Evolutionary conservation across 1,140 invertebrate genomes (phyloP), one percentile per base, ranked within the genome.

Genomic region (Grapholita molesta): DNA sequence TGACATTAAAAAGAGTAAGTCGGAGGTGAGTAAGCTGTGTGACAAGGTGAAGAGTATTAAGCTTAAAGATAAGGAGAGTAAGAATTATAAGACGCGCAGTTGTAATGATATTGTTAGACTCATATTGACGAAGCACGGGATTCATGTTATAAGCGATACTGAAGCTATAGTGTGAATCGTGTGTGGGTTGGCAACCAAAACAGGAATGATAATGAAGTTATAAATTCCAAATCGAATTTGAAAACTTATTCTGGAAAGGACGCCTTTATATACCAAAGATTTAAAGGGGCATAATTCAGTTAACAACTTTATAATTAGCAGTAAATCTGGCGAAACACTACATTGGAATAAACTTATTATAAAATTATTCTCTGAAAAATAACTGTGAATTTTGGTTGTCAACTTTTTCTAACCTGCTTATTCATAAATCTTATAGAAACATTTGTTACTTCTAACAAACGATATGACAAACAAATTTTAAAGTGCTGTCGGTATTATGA

Each of bases 61-160:
- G 28, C 28, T 90, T 55, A 89, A 85, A 66, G 84, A 88, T 30
- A 82, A 70, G 8, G 80, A 87, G 23, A 74, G 72, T 42, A 82
- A 70, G 71, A 86, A 87, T 70, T 91, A 90, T 76, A 91, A 90
- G 33, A 91, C 89, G 38, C 88, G 92, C 48, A 94, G 93, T 70
- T 94, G 95, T 72, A 94, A 94, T 71, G 95, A 95, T 82, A 93
- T 94, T 32, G 94, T 95, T 7, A 94, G 95, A 74, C 93, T 95
- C 87, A 95, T 95, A 77, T 91, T 96, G 48, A 95, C 95, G 2
- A 94, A 95, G 78, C 94, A 95, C 73, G 95, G 95, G 12, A 95
- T 96, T 73, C 94, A 95, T 80, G 94, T 96, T 33, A 95, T 96
- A 24, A 95, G 95, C 77, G 95, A 95, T 80, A 95, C 94, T 33